A percentile compares a stretch with the other conserved stretches of the same genome.
Evolutionary conservation across 2,888 invertebrate genomes (phyloP).

Genomic region (Parochlus steinenii): DNA sequence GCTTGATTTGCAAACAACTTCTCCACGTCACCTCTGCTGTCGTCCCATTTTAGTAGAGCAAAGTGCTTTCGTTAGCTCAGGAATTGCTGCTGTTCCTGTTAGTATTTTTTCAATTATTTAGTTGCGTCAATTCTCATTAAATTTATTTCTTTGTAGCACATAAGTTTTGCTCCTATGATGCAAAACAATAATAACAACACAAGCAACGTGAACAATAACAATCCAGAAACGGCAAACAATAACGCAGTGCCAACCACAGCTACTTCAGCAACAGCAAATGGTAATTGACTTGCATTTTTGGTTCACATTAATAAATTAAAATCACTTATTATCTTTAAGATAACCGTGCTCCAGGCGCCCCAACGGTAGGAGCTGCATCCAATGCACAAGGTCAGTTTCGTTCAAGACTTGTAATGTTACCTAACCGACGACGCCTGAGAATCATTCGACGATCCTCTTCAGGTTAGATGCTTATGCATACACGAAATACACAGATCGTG

Average conservation of each 20-base stretch:
- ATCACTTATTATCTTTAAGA: constrained; percentile 22
- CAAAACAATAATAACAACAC: constrained; percentile 15
- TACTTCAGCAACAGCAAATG: neutral
- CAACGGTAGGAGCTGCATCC: constrained; percentile 16
- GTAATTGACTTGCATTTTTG: constrained; percentile 2
- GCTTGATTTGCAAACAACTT: constrained; percentile 46
- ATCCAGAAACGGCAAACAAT: constrained; percentile 6
- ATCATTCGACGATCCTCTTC: constrained; percentile 8
- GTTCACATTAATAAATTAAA: neutral
- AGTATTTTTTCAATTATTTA: constrained; percentile 2
- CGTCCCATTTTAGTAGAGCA: constrained; percentile 57
- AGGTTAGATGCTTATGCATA: constrained; percentile 7
- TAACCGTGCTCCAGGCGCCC: constrained; percentile 24
- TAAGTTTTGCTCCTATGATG: neutral
- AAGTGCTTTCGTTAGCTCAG: constrained; percentile 31
- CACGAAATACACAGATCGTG: neutral
- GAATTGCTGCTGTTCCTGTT: constrained; percentile 16
- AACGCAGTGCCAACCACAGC: constrained; percentile 14
- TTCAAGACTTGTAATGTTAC: constrained; percentile 10
- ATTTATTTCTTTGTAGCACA: neutral
- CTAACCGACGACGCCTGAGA: constrained; percentile 9
- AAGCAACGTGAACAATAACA: constrained; percentile 4
- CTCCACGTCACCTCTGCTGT: constrained; percentile 52
- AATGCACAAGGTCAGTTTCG: constrained; percentile 14
- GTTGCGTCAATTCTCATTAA: neutral